Percentiles rank a stretch among this genome's conserved stretches.
Evolutionary conservation across 2,797 vertebrate genomes (phyloP).

Genomic region (Eleutherodactylus coqui): DNA sequence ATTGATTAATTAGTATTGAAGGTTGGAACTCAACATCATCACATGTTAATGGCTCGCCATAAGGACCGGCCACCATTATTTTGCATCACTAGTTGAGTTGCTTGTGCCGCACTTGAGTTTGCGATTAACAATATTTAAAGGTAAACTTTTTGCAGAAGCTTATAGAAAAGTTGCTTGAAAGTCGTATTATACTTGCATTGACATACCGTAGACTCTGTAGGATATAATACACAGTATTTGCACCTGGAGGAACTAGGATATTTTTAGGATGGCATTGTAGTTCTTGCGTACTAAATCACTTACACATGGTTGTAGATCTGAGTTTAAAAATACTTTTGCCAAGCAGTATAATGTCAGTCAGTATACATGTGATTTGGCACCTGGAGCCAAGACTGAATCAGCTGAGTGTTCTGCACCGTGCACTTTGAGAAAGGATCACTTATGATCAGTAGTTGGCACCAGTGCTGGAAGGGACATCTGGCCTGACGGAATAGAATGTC

Average conservation of each 20-base stretch:
- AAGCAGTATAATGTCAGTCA: constrained; percentile 19
- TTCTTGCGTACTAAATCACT: background rate
- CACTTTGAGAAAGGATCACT: constrained; percentile 28
- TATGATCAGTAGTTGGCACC: constrained; percentile 21
- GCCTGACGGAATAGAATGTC: constrained; percentile 9
- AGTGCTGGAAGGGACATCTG: constrained; percentile 28
- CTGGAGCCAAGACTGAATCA: constrained; percentile 29
- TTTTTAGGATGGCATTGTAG: background rate
- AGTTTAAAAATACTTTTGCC: constrained; percentile 34
- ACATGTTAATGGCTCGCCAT: background rate
- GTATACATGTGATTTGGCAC: constrained; percentile 25
- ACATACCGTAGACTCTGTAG: background rate
- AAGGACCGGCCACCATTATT: too few species aligned
- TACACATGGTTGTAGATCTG: background rate
- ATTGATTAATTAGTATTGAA: too few species aligned
- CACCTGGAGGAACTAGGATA: background rate
- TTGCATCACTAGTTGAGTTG: background rate
- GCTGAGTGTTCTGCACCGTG: constrained; percentile 25
- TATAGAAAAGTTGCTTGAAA: background rate
- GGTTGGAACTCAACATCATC: background rate
- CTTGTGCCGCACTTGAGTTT: background rate
- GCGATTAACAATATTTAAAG: background rate
- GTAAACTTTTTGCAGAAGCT: background rate
- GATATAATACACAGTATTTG: background rate
- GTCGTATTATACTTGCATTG: background rate